These are phyloP conservation scores for Epinephelus fuscoguttatus DNA, from an alignment of 2,113 vertebrate species.

Conservation along the genomic window DNA sequence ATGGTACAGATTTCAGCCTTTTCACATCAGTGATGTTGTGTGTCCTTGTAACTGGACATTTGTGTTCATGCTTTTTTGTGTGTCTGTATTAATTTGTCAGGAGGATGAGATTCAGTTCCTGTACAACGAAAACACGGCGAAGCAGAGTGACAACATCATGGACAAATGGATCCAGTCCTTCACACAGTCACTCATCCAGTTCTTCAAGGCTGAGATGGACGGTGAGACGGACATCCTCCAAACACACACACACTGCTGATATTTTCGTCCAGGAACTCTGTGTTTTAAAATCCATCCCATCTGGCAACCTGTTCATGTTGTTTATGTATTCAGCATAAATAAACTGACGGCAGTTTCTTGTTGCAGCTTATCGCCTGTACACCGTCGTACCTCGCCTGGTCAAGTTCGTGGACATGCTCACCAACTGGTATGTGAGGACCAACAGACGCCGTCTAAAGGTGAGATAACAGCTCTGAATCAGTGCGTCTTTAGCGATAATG, in stretches of 20 bases:
- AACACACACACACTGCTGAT: not conserved
- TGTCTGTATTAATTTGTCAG: conserved; percentile 72
- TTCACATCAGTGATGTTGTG: not conserved
- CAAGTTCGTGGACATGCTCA: conserved; percentile 97
- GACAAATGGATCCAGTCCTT: conserved; percentile 98
- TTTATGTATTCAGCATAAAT: not conserved
- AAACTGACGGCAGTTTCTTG: conserved; percentile 6
- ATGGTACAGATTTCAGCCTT: not conserved
- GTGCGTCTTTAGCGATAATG: not conserved
- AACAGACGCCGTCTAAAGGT: conserved; percentile 97
- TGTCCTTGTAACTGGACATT: not conserved
- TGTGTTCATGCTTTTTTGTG: not conserved
- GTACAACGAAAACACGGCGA: conserved; percentile 90
- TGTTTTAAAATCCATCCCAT: not conserved
- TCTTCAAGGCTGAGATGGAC: conserved; percentile 95
- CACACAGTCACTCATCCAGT: conserved; percentile 95
- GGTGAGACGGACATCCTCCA: conserved; percentile 79
- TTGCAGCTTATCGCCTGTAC: conserved; percentile 93
- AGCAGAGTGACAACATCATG: conserved; percentile 93
- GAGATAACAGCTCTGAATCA: conserved; percentile 43
- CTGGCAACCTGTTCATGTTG: not conserved
- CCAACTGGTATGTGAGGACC: conserved; percentile 98
- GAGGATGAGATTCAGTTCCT: conserved; percentile 91
- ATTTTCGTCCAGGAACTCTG: no score
- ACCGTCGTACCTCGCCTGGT: conserved; percentile 96